Conservation (phyloP, 2,797 vertebrate genomes). For the Pseudochirops corinnae region DNA sequence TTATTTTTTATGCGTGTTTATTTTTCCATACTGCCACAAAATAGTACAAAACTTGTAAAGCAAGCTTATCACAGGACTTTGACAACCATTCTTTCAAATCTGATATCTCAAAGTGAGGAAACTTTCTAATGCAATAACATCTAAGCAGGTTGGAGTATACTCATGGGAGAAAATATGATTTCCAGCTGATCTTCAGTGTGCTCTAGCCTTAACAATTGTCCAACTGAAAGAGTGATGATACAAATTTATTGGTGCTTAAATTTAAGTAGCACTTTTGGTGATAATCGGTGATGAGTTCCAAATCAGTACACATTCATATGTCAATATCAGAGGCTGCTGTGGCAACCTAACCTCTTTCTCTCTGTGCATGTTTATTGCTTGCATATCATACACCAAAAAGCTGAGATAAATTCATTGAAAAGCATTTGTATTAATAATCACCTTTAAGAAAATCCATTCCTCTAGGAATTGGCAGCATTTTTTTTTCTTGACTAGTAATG, state of each 20-base stretch:
- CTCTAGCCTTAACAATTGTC: neutral
- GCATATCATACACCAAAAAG: neutral
- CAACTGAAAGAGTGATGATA: neutral
- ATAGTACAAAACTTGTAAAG: neutral
- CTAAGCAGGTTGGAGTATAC: neutral
- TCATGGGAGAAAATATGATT: neutral
- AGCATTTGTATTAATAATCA: neutral
- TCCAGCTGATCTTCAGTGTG: neutral
- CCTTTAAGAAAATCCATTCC: neutral
- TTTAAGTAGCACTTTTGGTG: neutral
- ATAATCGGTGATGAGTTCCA: conserved; percentile 17
- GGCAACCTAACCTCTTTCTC: neutral
- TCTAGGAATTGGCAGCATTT: neutral
- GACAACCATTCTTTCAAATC: neutral
- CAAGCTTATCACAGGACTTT: neutral
- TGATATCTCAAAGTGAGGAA: neutral
- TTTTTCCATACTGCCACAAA: neutral
- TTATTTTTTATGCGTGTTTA: neutral
- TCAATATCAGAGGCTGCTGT: neutral
- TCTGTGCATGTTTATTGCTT: conserved; percentile 2
- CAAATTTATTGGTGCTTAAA: conserved; percentile 25
- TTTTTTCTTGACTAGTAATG: neutral
- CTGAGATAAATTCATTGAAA: neutral
- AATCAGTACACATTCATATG: neutral
- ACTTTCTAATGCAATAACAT: neutral